Conservation (phyloP, 2,113 vertebrate genomes). For the Anser cygnoides region DNA sequence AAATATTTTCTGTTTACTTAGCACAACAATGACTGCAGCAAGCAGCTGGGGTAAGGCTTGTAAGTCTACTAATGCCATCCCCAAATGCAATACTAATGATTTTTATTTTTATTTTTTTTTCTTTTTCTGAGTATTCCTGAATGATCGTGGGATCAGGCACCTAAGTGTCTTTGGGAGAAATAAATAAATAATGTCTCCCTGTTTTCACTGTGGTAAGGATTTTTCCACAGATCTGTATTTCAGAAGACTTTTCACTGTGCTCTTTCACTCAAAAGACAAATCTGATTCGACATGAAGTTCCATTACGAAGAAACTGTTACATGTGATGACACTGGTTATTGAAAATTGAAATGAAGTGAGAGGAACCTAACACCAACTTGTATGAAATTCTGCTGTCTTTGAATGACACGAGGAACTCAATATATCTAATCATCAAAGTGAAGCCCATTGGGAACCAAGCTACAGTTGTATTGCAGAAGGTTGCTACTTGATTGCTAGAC, state of each 20-base stretch:
- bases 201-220: conserved; percentile 22
- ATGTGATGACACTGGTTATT: conserved; percentile 75
- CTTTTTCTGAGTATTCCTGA: neutral
- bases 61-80: neutral
- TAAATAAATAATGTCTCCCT: neutral
- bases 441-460: conserved; percentile 68
- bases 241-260: conserved; percentile 49
- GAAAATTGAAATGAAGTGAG: conserved; percentile 82
- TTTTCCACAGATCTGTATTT: conserved; percentile 53
- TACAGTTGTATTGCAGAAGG: conserved; percentile 51
- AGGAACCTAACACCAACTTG: conserved; percentile 66
- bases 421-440: conserved; percentile 77
- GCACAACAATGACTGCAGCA: neutral
- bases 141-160: neutral
- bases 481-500: conserved; percentile 71
- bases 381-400: conserved; percentile 72
- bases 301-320: conserved; percentile 73
- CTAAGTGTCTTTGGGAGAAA: neutral
- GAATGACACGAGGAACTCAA: conserved; percentile 77
- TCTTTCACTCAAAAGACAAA: conserved; percentile 71
- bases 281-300: conserved; percentile 69
- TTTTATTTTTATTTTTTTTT: neutral
- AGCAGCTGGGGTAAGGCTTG: neutral
- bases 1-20: neutral
- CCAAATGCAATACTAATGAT: neutral